Conservation (phyloP, 2,888 invertebrate species). For the Aromia moschata region DNA sequence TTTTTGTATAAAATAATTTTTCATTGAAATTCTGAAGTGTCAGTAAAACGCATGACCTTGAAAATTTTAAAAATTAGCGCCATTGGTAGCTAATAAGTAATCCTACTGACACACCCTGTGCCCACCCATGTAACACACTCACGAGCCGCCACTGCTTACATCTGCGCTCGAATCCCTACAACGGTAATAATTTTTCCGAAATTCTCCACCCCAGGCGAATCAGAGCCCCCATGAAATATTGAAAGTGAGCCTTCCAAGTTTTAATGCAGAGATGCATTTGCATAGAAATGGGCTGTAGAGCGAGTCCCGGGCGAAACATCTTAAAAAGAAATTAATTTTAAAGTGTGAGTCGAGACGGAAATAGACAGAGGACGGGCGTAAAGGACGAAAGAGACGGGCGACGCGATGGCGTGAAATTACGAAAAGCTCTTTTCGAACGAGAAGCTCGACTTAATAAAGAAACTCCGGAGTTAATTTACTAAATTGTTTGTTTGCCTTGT, state of each 20-base stretch:
- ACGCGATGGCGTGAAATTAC: slow-evolving; percentile 8
- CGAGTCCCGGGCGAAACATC: not conserved
- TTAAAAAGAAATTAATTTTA: slow-evolving; percentile 22
- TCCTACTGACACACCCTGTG: no score
- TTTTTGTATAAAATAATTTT: no score
- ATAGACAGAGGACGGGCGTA: no score
- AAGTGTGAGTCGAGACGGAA: not conserved
- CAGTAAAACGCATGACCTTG: no score
- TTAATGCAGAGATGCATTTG: slow-evolving; percentile 22
- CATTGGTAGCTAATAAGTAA: no score
- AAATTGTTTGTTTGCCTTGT: slow-evolving; percentile 17
- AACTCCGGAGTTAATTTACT: slow-evolving; percentile 23
- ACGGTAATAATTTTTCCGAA: no score
- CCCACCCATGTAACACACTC: no score
- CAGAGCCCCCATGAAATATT: slow-evolving; percentile 11
- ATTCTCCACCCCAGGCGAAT: no score
- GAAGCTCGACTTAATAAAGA: slow-evolving; percentile 20
- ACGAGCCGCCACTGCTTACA: no score
- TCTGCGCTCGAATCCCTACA: no score
- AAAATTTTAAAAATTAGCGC: no score
- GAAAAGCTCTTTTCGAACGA: not conserved
- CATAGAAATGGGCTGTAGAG: slow-evolving; percentile 19
- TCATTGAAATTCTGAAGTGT: no score
- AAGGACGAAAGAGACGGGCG: not conserved
- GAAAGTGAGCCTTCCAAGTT: slow-evolving; percentile 6